phyloP scores from a whole-genome alignment of 2,888 invertebrate genomes.

The Craniophora ligustri region DNA sequence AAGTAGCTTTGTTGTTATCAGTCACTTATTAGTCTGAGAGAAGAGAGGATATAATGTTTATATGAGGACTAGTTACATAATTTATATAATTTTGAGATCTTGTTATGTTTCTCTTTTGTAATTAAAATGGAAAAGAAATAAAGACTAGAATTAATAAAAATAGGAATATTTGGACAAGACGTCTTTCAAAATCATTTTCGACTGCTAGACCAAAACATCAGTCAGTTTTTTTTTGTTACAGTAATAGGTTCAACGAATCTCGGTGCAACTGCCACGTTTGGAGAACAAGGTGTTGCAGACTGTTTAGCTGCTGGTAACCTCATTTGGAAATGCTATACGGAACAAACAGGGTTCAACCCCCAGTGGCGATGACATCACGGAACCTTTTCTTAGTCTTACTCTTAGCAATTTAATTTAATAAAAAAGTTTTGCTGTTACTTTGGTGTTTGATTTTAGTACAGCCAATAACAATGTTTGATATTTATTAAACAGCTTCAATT shows the following conservation, averaged over 20 bases:
- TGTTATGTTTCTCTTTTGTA: no score
- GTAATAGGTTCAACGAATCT: constrained; percentile 61
- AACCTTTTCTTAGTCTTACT: neutral
- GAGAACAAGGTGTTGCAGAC: constrained; percentile 58
- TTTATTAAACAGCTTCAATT: no score
- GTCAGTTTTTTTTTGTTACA: constrained; percentile 22
- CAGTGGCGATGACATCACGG: constrained; percentile 52
- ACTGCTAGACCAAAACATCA: no score
- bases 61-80: neutral
- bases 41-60: neutral
- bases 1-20: constrained; percentile 12
- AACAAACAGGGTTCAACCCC: constrained; percentile 64
- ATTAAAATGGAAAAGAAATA: no score
- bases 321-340: constrained; percentile 61
- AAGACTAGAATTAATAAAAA: no score
- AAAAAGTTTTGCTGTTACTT: constrained; percentile 4
- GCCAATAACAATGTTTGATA: no score
- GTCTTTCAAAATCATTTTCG: no score
- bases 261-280: constrained; percentile 58
- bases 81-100: neutral
- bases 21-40: neutral
- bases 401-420: constrained; percentile 3
- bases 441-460: neutral
- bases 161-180: no score
- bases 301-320: constrained; percentile 62